Conservation (phyloP, 2,888 invertebrate species). For the Hydropsyche betteni region DNA sequence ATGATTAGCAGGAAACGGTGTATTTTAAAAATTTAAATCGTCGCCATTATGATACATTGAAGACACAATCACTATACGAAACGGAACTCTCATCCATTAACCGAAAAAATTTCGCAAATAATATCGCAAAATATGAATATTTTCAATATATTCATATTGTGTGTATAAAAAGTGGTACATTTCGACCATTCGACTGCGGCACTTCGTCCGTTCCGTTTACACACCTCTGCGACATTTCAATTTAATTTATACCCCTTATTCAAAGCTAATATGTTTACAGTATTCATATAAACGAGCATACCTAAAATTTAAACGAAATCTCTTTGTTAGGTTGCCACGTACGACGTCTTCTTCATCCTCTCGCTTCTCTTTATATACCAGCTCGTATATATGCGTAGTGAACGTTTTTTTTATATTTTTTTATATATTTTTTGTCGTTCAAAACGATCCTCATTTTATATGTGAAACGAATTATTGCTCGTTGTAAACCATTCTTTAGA, state of each 20-base stretch:
- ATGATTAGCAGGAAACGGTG: no score
- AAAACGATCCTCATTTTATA: conserved; percentile 30
- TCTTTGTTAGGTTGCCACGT: conserved; percentile 48
- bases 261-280: conserved; percentile 46
- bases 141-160: neutral
- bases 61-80: no score
- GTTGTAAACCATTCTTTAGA: conserved; percentile 40
- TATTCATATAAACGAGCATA: conserved; percentile 44
- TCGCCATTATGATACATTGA: no score
- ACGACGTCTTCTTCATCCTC: conserved; percentile 43
- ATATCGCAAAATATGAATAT: no score
- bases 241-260: conserved; percentile 44
- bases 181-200: conserved; percentile 11
- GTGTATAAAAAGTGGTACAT: conserved; percentile 1
- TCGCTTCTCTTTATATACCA: neutral
- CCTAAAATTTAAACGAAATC: conserved; percentile 43
- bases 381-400: neutral
- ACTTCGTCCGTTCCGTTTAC: neutral
- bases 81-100: no score
- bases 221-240: conserved; percentile 39
- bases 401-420: neutral
- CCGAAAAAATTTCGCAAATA: no score
- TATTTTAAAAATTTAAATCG: no score
- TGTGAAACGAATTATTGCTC: conserved; percentile 44
- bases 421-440: conserved; percentile 31